These are phyloP conservation scores for Pocillopora meandrina DNA, from an alignment of 92 coral and sea anemone genomes.

Conservation along the genomic window DNA sequence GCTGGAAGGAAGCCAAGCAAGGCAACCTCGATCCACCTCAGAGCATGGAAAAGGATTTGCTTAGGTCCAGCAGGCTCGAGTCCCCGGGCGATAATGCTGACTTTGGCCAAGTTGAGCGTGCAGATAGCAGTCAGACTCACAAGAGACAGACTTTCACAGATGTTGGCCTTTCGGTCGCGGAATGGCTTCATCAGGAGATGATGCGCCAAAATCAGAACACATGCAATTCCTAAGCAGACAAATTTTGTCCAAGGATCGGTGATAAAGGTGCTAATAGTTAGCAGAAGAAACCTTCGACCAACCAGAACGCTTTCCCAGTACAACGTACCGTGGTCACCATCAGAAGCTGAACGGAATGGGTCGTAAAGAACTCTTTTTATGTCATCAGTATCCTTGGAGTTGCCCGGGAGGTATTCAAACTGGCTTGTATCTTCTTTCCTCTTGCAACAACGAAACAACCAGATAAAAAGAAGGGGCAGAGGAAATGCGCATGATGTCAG, in stretches of 20 bases:
- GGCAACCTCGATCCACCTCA: slow-evolving; percentile 45
- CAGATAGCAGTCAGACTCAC: slow-evolving; percentile 36
- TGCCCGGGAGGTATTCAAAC: not conserved
- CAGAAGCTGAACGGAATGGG: slow-evolving; percentile 38
- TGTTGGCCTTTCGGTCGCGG: slow-evolving; percentile 47
- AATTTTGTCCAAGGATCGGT: slow-evolving; percentile 24
- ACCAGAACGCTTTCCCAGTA: slow-evolving; percentile 62
- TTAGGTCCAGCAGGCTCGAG: slow-evolving; percentile 34
- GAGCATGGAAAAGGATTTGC: not conserved
- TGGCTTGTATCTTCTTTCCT: not conserved
- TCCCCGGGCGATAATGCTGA: slow-evolving; percentile 32
- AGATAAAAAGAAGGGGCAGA: not conserved
- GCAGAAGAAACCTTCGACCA: slow-evolving; percentile 44
- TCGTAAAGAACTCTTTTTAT: slow-evolving; percentile 41
- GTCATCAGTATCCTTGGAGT: slow-evolving; percentile 16
- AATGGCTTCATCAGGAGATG: slow-evolving; percentile 41
- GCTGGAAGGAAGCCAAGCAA: slow-evolving; percentile 40
- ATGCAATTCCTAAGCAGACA: slow-evolving; percentile 8
- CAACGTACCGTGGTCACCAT: slow-evolving; percentile 27
- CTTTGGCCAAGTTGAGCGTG: slow-evolving; percentile 43
- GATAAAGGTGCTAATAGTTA: slow-evolving; percentile 35
- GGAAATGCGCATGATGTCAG: slow-evolving; percentile 15
- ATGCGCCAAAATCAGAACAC: slow-evolving; percentile 46
- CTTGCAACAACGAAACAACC: not conserved
- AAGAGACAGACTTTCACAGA: slow-evolving; percentile 41